Evolutionary conservation across 2,113 vertebrate genomes (phyloP), one percentile per base, ranked within the genome.

Genomic region (Sturnira hondurensis): DNA sequence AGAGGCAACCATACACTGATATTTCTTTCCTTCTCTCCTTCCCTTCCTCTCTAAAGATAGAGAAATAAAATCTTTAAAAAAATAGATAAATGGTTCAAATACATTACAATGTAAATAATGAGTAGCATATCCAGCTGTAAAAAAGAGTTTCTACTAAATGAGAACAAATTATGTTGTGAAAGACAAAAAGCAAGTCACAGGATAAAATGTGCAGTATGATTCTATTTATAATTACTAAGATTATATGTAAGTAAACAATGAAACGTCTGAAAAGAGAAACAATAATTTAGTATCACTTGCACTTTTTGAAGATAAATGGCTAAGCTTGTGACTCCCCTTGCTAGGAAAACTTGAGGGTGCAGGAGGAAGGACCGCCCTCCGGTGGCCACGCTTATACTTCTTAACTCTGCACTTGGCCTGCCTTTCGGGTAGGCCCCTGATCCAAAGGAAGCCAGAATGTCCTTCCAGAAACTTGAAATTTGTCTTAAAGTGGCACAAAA

Each of bases 221-320:
- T 76, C 17, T 33, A 78, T 9, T 77, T 84, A 73, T 61, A 94
- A 86, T 38, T 41, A 93, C n/a, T 92, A 74, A 87, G 84, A 91
- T 33, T 58, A 4, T 36, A 56, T 14, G 2, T 61, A 92, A 41
- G 26, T 56, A 2, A 15, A 91, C 41, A 85, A 54, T 36, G 43
- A 89, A 77, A 81, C 43, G 13, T 56, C 38, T 91, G 16, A 58
- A 84, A 96, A 78, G 41, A 77, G 61, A 63, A 73, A 81, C 14
- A 87, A 24, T 52, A 77, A 65, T 95, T 71, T 91, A 33, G 9
- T 41, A 80, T 43, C 15, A 38, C 20, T n/a, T 50, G 61, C 28
- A 63, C 47, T 54, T 74, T 58, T 5, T 41, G n/a, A 33, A 89
- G n/a, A 28, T 28, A 90, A 31, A 28, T 31, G 65, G 58, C 65